phyloP scores from a whole-genome alignment of 2,888 invertebrate species.

The Schizaphis graminum region DNA sequence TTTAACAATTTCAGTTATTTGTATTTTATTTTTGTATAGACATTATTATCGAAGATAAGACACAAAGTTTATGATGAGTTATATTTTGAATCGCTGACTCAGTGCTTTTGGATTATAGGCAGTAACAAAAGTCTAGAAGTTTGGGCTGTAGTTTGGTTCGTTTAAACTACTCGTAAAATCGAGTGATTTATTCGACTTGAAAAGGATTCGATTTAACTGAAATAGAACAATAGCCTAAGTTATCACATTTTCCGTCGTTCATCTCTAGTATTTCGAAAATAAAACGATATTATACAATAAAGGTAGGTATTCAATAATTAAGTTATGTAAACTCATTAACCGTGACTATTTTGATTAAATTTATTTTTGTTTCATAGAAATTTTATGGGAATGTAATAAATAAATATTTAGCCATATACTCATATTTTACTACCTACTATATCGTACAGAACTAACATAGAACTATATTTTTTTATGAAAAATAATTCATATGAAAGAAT shows the following conservation, averaged over 20 bases:
- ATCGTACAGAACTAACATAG: neutral
- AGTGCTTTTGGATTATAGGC: neutral
- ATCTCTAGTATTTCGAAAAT: neutral
- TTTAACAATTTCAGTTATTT: neutral
- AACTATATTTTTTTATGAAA: neutral
- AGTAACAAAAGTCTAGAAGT: slow-evolving; percentile 46
- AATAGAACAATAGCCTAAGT: slow-evolving; percentile 33
- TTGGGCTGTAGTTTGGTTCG: neutral
- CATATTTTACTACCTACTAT: neutral
- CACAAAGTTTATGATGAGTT: slow-evolving; percentile 19
- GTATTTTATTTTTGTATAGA: neutral
- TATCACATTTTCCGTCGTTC: neutral
- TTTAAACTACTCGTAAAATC: slow-evolving; percentile 25
- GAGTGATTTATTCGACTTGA: slow-evolving; percentile 42
- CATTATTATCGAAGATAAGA: neutral
- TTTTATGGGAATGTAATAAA: neutral
- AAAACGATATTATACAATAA: neutral
- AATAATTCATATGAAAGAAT: neutral
- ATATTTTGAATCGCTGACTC: slow-evolving; percentile 33
- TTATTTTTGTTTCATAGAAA: neutral
- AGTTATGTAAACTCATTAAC: neutral
- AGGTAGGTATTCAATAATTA: neutral
- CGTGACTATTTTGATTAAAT: neutral
- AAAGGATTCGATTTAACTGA: slow-evolving; percentile 24
- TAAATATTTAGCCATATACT: neutral